Base-by-base conservation (phyloP, 2,888 invertebrate species). In the Altica lythri region DNA sequence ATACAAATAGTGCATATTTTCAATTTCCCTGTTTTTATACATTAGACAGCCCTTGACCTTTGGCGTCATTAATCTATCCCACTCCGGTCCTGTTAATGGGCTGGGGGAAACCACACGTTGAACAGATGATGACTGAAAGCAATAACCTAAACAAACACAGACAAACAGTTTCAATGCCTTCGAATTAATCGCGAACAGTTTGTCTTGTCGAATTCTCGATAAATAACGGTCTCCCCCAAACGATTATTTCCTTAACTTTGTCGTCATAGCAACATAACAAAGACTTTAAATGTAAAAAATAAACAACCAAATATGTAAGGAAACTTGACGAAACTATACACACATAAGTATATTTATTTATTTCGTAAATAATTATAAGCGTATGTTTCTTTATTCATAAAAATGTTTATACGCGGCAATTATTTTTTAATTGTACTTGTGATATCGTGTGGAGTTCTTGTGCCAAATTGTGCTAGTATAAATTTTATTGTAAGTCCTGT, bases 401-500 rank as follows among this genome's bases (percentile, higher is more conserved):
- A 27, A 16, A 59, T 59, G 59, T 50, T 25, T 8, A 37, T 48
- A 10, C 34, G 25, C 10, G 42, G 47, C 9, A 12, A 2, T 10
- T 17, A 35, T 30, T 27, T 55, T 27, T 43, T 57, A 3, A 22
- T 57, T 9, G 22, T 47, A 8, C 6, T 47, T 29, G 34, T 57
- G 45, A 14, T 58, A n/a, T 32, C 17, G 18, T 43, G 30, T 48
- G 43, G 52, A n/a, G 46, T 44, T 27, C 29, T 44, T 10, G 49
- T 55, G 44, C 53, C 19, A 32, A 29, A 51, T 27, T 32, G 42
- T 29, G 40, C 42, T 25, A 34, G 37, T 29, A 37, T 44, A 42
- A 46, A 52, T 9, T 38, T 61, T n/a, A 49, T 44, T 14, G 14
- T 17, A 2, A 2, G 57, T 3, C 82, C 62, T 57, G 70, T 85